Percentiles rank a stretch among this genome's conserved stretches.
Evolutionary conservation across 2,113 vertebrate genomes (phyloP).

Genomic region (Oenanthe melanoleuca): DNA sequence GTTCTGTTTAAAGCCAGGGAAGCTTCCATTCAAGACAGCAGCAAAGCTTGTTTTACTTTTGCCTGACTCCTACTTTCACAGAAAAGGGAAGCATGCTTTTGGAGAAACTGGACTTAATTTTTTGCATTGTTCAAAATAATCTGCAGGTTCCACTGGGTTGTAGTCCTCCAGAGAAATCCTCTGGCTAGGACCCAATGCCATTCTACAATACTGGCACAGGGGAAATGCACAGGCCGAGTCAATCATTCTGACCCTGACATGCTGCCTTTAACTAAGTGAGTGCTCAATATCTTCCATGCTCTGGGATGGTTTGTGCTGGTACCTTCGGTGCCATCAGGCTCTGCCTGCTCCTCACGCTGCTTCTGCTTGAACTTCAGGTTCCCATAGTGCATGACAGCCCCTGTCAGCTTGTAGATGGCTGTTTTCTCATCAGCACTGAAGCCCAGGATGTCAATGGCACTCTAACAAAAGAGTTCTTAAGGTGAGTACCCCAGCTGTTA

Average conservation of each 20-base stretch:
- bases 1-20: neutral
- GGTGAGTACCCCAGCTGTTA: too few relatives aligned
- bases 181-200: neutral
- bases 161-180: neutral
- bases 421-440: slow-evolving; percentile 79
- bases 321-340: slow-evolving; percentile 83
- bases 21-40: neutral
- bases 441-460: slow-evolving; percentile 84
- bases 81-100: too few relatives aligned
- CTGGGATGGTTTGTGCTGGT: neutral
- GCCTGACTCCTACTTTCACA: neutral
- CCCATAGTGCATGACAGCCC: slow-evolving; percentile 84
- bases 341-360: slow-evolving; percentile 83
- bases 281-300: neutral
- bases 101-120: neutral
- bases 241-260: neutral
- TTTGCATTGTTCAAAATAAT: neutral
- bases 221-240: neutral
- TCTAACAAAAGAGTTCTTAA: neutral
- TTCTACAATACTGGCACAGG: neutral
- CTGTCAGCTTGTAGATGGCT: slow-evolving; percentile 84
- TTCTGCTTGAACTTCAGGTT: slow-evolving; percentile 91
- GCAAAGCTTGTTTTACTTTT: neutral
- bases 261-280: neutral
- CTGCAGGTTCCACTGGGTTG: neutral